Percentiles rank a stretch among this genome's conserved stretches.
Conservation (phyloP, 2,888 invertebrate species). For the Eristalinus aeneus region DNA sequence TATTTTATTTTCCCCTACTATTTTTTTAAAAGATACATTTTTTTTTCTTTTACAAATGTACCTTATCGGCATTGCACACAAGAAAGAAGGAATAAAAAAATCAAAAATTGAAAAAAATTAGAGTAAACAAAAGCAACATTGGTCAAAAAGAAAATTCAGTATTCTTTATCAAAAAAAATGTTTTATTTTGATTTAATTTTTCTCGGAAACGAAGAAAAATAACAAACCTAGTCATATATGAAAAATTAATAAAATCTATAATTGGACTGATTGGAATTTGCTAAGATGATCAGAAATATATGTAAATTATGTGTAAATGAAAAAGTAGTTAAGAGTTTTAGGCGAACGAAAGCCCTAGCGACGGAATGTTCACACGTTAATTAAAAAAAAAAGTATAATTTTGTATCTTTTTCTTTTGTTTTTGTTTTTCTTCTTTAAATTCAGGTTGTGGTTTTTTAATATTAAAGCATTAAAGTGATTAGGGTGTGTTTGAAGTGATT, state of each 20-base stretch:
- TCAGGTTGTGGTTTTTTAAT: constrained; percentile 68
- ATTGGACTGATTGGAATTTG: constrained; percentile 65
- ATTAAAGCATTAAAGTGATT: constrained; percentile 54
- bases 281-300: constrained; percentile 24
- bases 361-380: background rate
- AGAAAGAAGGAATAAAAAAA: background rate
- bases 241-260: constrained; percentile 53
- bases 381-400: constrained; percentile 23
- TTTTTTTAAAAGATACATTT: constrained; percentile 21
- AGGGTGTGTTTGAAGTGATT: constrained; percentile 52
- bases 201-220: constrained; percentile 16
- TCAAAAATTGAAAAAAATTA: constrained; percentile 46
- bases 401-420: constrained; percentile 24
- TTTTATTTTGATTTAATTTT: constrained; percentile 62
- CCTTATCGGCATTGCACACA: constrained; percentile 59
- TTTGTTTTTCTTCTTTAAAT: constrained; percentile 50
- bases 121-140: constrained; percentile 22
- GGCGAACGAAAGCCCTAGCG: background rate
- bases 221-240: constrained; percentile 64
- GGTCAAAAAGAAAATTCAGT: constrained; percentile 64
- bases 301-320: constrained; percentile 21
- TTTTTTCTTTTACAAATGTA: constrained; percentile 38
- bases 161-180: constrained; percentile 53
- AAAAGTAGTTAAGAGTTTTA: constrained; percentile 50
- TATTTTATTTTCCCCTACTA: constrained; percentile 18